These are phyloP conservation scores for Chrysotoxum bicinctum DNA, from an alignment of 2,888 invertebrate species.

Conservation along the genomic window DNA sequence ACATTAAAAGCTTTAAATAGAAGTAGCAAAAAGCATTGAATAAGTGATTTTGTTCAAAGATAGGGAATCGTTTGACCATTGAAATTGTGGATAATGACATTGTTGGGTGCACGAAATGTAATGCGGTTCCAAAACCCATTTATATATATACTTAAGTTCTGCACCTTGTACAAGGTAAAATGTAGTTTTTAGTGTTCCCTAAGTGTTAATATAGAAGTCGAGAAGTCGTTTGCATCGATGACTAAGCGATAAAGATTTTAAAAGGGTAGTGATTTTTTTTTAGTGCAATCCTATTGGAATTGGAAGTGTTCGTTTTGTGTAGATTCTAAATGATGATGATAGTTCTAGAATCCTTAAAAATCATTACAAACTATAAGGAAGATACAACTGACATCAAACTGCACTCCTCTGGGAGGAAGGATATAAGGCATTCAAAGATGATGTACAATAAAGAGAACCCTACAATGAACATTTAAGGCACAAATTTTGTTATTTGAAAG, in stretches of 20 bases:
- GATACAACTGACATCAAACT: too few species aligned
- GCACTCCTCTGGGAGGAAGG: too few species aligned
- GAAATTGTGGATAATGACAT: slow-evolving; percentile 14
- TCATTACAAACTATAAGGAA: too few species aligned
- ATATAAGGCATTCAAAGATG: too few species aligned
- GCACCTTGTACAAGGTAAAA: neutral
- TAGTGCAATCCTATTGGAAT: neutral
- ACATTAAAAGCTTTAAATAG: neutral
- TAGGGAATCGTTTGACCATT: slow-evolving; percentile 29
- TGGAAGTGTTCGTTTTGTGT: neutral
- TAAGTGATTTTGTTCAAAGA: neutral
- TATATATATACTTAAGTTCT: neutral
- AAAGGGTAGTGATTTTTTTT: neutral
- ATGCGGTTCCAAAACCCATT: slow-evolving; percentile 23
- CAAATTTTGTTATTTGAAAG: too few species aligned
- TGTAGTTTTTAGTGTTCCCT: neutral
- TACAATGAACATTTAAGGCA: too few species aligned
- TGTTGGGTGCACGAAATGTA: slow-evolving; percentile 27
- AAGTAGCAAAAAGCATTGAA: neutral
- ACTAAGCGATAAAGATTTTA: neutral
- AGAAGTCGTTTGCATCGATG: slow-evolving; percentile 2
- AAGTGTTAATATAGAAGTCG: neutral
- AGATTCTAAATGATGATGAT: neutral
- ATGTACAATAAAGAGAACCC: too few species aligned
- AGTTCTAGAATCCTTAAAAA: too few species aligned